These are phyloP conservation scores for Meda fulgida DNA, from an alignment of 2,797 vertebrate species.

Conservation along the genomic window DNA sequence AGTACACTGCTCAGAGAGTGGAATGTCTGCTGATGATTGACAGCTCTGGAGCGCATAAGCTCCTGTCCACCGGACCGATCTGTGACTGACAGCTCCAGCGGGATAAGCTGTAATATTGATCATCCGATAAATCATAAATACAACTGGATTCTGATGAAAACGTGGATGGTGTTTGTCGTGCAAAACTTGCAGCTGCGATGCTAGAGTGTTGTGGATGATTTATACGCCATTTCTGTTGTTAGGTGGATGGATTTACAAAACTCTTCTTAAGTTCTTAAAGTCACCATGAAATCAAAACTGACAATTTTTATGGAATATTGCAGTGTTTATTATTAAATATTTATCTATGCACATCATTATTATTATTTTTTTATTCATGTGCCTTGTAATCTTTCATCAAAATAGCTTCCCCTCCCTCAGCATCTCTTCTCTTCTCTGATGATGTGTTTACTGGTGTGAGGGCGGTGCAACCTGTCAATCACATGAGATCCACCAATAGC, in stretches of 20 bases:
- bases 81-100: neutral
- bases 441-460: neutral
- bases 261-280: neutral
- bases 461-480: neutral
- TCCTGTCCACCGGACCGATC: neutral
- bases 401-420: neutral
- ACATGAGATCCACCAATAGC: neutral
- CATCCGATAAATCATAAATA: constrained; percentile 10
- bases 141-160: neutral
- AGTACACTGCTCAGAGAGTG: neutral
- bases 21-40: constrained; percentile 17
- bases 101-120: neutral
- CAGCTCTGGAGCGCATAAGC: neutral
- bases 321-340: neutral
- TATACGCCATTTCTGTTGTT: neutral
- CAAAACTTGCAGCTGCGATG: neutral
- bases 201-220: neutral
- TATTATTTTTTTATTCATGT: neutral
- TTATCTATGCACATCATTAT: neutral
- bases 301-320: neutral
- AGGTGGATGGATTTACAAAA: neutral
- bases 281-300: neutral
- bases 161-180: neutral
- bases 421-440: neutral
- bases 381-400: neutral